Base-by-base conservation (phyloP, 2,888 invertebrate species). In the Gymnosoma rotundatum region DNA sequence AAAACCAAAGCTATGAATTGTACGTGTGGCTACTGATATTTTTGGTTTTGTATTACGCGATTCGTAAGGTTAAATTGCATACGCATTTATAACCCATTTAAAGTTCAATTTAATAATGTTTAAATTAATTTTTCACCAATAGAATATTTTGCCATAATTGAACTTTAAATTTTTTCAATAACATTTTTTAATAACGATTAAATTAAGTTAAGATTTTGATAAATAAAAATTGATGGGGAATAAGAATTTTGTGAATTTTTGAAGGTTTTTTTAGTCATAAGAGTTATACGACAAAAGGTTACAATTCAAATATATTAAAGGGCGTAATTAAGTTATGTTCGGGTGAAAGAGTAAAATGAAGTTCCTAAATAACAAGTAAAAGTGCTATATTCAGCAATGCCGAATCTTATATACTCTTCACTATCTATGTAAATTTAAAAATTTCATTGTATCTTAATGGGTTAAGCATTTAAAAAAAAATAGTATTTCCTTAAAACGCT, bases 31-130 rank as follows among this genome's bases (percentile, higher is more conserved):
- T 60, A 14, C 21, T 36, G 50, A 9, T 78, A n/a, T 58, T 69
- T 61, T 42, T 12, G 16, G 32, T 69, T 78, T 42, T 42, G 14
- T 50, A 20, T 70, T 56, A 25, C 72, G 50, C 21, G 64, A 64
- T 45, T 73, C 60, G 20, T 50, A 36, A 42, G 66, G 14, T 66
- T 50, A 21, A 54, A 67, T 67, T 67, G 20, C 45, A 21, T 21
- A 52, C 60, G 54, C 60, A 54, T 67, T 73, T 21, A 73, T 60
- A 73, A 60, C 20, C 66, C 58, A 66, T 79, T 79, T 79, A 79
- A 52, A 64, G 38, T 58, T 72, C 48, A 60, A 73, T 79, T 66
- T 73, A 73, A 73, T 67, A 60, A 9, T 63, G n/a, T n/a, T 21
- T 45, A 61, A 32, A 69, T 61, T 42, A 25, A 52, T 61, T 56